Base-by-base conservation (phyloP, 2,113 vertebrate species). In the Mungos mungo region DNA sequence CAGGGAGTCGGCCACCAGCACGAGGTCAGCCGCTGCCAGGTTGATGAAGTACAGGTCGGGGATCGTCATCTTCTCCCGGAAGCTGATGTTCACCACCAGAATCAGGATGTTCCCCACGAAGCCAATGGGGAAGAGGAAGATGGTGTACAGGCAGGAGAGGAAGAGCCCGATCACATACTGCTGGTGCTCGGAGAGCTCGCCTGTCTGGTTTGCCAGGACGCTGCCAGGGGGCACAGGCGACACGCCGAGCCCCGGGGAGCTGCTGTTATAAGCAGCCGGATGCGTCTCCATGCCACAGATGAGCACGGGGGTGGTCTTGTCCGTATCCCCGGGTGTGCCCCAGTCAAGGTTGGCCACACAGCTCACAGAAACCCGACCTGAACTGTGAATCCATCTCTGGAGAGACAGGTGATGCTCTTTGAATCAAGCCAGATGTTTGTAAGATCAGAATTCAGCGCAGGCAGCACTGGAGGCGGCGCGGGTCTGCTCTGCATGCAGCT, bases 21-120 rank as follows among this genome's bases (percentile, higher is more conserved):
- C 99, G 97, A 99, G 99, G 96, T 99, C 99, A 0, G 99, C 99
- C 0, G 99, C 99, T 0, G 99, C 99, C 79, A 99, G 99, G 97
- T 99, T 99, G 65, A 99, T 99, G 90, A 99, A 99, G 97, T 99
- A 99, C 52, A 99, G 99, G 98, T 99, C 99, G 0, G 99, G 99
- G 90, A 99, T 99, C n/a, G 99, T 99, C 99, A 99, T 99, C 98
- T 99, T 99, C 90, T 99, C 99, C 5, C 99, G 98, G 98, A 99
- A 99, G 98, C 99, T 99, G 82, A 99, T 98, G 98, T 99, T 99
- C 80, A 99, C 99, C 97, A 99, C 99, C 93, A 99, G 98, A 97
- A 99, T 99, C 80, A 99, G 98, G 95, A 99, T 99, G 98, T 99
- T 99, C 0, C 99, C 99, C 52, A 99, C 99, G 31, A 99, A 99